These are phyloP conservation scores for Mesocentrotus franciscanus DNA, from an alignment of 53 echinoderm and acorn worm species.

Conservation along the genomic window DNA sequence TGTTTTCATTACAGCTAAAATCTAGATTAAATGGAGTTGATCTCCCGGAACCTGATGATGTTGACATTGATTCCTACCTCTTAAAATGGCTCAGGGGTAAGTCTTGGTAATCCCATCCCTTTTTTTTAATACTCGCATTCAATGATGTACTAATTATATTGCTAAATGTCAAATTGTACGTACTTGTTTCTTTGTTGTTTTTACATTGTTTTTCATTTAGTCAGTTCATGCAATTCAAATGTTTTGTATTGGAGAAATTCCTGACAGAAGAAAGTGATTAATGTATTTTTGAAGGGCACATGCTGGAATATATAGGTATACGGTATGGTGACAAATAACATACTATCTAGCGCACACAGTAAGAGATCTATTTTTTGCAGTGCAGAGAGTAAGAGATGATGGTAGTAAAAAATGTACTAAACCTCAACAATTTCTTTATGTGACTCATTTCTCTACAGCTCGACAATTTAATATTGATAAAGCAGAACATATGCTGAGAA, in stretches of 20 bases:
- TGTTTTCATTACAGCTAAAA: slow-evolving; percentile 67
- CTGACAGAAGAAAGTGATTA: no score
- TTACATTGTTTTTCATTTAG: not conserved
- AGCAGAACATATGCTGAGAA: slow-evolving; percentile 84
- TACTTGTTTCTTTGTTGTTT: not conserved
- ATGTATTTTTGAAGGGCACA: no score
- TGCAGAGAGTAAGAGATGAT: not conserved
- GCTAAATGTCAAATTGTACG: no score
- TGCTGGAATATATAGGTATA: not conserved
- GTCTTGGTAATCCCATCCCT: not conserved
- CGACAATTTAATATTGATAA: slow-evolving; percentile 81
- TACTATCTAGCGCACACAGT: not conserved
- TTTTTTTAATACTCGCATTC: no score
- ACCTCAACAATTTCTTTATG: not conserved
- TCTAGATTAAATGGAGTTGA: slow-evolving; percentile 71
- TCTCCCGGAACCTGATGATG: slow-evolving; percentile 66
- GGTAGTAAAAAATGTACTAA: not conserved
- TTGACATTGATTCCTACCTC: slow-evolving; percentile 71
- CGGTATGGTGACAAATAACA: not conserved
- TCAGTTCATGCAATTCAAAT: not conserved
- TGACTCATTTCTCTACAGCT: slow-evolving; percentile 65
- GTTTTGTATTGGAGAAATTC: no score
- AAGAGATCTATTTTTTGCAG: not conserved
- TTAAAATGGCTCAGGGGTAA: slow-evolving; percentile 89
- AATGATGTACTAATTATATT: no score